These are phyloP conservation scores for Trichopoda pennipes DNA, from an alignment of 2,888 invertebrate species.

Conservation along the genomic window DNA sequence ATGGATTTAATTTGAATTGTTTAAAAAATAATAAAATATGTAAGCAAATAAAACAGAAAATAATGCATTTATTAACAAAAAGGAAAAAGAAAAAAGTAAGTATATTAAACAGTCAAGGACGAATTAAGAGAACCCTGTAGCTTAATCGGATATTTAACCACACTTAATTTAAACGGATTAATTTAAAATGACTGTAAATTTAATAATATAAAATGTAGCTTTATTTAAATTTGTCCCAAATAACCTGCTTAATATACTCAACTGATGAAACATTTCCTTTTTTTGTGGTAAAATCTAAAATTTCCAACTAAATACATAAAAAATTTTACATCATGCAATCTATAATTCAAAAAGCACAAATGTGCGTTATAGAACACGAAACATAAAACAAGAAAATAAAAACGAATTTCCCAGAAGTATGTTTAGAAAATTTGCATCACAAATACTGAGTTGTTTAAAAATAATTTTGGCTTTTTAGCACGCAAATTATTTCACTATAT, in stretches of 20 bases:
- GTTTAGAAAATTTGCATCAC: background rate
- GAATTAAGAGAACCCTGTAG: background rate
- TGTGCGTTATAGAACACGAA: background rate
- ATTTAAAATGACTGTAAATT: no score
- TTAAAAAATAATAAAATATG: background rate
- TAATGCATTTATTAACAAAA: background rate
- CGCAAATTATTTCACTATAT: no score
- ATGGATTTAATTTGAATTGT: constrained; percentile 27
- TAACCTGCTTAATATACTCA: background rate
- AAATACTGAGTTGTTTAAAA: background rate
- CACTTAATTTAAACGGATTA: background rate
- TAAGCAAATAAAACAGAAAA: background rate
- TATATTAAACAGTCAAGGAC: background rate
- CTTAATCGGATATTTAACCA: background rate
- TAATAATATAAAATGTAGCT: background rate
- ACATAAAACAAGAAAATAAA: constrained; percentile 10
- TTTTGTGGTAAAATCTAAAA: background rate
- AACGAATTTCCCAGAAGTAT: constrained; percentile 1
- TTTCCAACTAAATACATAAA: background rate
- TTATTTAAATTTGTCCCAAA: background rate
- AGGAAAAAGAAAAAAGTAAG: background rate
- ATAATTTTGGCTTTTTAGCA: background rate
- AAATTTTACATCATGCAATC: background rate
- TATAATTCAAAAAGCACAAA: constrained; percentile 15
- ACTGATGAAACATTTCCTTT: background rate